Conservation (phyloP, 2,888 invertebrate species). For the Phortica okadai region DNA sequence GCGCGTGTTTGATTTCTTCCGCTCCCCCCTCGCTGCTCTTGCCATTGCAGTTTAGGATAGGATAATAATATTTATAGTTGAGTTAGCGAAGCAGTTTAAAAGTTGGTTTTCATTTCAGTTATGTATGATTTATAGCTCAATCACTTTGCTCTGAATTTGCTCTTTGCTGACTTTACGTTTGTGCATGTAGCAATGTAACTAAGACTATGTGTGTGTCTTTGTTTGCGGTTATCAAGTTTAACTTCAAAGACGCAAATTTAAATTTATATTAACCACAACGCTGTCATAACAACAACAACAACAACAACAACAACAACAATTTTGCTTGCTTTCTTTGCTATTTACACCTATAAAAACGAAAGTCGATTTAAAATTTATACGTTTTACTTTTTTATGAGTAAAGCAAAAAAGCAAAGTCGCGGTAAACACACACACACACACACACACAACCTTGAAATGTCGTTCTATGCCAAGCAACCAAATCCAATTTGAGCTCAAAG, state of each 20-base stretch:
- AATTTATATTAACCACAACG: no score
- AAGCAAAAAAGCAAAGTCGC: background rate
- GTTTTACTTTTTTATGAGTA: background rate
- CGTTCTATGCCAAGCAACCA: slow-evolving; percentile 40
- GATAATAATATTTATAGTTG: background rate
- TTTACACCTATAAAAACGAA: background rate
- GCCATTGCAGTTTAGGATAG: background rate
- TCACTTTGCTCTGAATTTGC: background rate
- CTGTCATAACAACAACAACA: no score
- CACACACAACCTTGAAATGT: slow-evolving; percentile 45
- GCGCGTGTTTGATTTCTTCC: no score
- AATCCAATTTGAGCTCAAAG: slow-evolving; percentile 54
- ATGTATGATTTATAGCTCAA: background rate
- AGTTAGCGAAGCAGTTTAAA: background rate
- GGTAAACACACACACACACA: background rate
- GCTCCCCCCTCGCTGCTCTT: background rate
- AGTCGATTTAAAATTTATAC: slow-evolving; percentile 24
- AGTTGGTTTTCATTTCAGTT: background rate
- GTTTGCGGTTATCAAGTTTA: no score
- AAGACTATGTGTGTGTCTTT: no score
- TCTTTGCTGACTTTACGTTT: background rate
- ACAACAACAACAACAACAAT: no score
- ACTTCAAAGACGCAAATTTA: no score
- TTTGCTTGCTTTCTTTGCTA: background rate
- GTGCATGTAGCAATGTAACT: no score